A percentile compares a stretch with the other conserved stretches of the same genome.
These are phyloP conservation scores for Coregonus ussuriensis DNA, from an alignment of 2,797 vertebrate species.

Conservation along the genomic window DNA sequence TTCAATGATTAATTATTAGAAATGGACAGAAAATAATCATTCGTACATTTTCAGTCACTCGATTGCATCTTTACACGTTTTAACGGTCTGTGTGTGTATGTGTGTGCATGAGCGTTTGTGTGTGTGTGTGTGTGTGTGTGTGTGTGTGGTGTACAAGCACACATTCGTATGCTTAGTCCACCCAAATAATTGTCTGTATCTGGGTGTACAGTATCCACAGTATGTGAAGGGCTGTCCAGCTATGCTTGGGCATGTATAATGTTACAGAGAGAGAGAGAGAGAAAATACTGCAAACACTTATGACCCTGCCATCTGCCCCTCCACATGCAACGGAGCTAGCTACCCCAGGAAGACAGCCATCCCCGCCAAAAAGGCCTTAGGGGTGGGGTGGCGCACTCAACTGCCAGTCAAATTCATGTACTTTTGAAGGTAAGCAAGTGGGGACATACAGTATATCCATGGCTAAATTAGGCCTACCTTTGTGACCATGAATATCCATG, in stretches of 20 bases:
- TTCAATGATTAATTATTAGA: background rate
- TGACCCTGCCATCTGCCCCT: slow-evolving; percentile 64
- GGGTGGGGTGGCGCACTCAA: slow-evolving; percentile 51
- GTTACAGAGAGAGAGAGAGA: slow-evolving; percentile 36
- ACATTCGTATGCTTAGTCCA: slow-evolving; percentile 35
- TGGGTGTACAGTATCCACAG: slow-evolving; percentile 22
- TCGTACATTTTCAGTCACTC: background rate
- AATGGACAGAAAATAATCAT: background rate
- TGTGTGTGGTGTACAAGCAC: slow-evolving; percentile 7
- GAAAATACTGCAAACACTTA: slow-evolving; percentile 45
- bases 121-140: slow-evolving; percentile 2
- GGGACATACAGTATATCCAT: slow-evolving; percentile 26
- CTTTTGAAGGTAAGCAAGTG: slow-evolving; percentile 50
- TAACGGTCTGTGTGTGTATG: slow-evolving; percentile 2
- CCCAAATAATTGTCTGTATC: slow-evolving; percentile 14
- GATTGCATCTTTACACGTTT: background rate
- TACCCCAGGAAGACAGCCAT: slow-evolving; percentile 59
- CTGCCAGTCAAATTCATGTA: slow-evolving; percentile 54
- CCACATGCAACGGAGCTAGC: slow-evolving; percentile 51
- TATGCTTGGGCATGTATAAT: slow-evolving; percentile 50
- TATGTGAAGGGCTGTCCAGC: slow-evolving; percentile 32
- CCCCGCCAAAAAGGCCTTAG: slow-evolving; percentile 58
- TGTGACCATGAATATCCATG: background rate
- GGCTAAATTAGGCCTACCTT: background rate
- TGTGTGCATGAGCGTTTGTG: background rate